Evolutionary conservation across 2,113 vertebrate genomes (phyloP), one percentile per base, ranked within the genome.

Genomic region (Mionectes macconnelli): DNA sequence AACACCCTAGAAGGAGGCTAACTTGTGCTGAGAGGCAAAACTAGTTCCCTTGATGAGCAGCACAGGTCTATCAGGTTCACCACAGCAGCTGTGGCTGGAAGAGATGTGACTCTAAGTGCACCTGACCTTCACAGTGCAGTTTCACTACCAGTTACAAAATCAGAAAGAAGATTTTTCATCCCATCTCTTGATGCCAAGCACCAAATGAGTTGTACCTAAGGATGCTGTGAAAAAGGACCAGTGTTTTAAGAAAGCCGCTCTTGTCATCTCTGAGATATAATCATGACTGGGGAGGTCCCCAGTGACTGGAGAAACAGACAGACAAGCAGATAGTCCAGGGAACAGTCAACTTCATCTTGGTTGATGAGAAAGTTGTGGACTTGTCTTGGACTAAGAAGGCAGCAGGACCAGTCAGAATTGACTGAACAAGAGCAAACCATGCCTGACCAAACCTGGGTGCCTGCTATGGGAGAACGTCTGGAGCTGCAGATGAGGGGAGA

Each of bases 21-120:
- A 27, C 66, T 8, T 8, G 14, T 62, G 22, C 44, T 40, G 42
- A 62, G 44, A 77, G 9, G 44, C 22, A 82, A 9, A 20, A 28
- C 9, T 1, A 4, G 24, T 5, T 87, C 40, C 21, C 45, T 6
- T 33, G 14, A 42, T 9, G 24, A 0, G 2, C 16, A 63, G 28
- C 45, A 33, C 42, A 44, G 57, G 10, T 14, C 39, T 68, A 8
- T 6, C 1, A 7, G 52, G 30, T 2, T 35, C 49, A 15, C 6
- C n/a, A 67, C 47, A 63, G 50, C 40, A 33, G 23, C 79, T 5
- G 11, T 7, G 31, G 44, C 49, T 45, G 31, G 40, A 55, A 49
- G 30, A 76, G 44, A 52, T 28, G 2, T 0, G 2, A 27, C 66
- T 49, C 33, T 5, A 2, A 18, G 40, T 20, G 11, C 53, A 9